Conservation (phyloP, 2,888 invertebrate genomes). For the Zelleria hepariella region DNA sequence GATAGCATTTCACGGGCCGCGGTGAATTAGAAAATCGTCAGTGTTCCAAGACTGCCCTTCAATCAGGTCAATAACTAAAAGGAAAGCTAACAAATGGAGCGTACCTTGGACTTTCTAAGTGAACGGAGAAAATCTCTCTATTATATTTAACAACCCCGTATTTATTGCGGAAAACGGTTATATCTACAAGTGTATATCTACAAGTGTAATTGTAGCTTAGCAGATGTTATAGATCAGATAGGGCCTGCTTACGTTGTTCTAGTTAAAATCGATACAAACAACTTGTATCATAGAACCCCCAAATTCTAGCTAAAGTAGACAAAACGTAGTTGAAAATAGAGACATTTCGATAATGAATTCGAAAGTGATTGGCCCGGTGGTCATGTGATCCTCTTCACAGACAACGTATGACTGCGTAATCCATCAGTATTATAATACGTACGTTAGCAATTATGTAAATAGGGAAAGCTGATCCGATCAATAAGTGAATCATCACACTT, state of each 20-base stretch:
- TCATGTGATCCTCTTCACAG: background rate
- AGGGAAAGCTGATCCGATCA: background rate
- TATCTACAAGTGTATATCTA: background rate
- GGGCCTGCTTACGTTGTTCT: too few relatives aligned
- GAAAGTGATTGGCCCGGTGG: background rate
- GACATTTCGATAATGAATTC: background rate
- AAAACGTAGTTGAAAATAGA: background rate
- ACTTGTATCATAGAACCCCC: too few relatives aligned
- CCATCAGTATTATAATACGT: background rate
- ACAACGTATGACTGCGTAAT: background rate
- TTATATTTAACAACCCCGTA: background rate
- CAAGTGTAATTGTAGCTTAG: too few relatives aligned
- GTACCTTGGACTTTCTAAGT: slow-evolving; percentile 15
- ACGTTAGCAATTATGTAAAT: background rate
- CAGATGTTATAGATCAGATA: too few relatives aligned
- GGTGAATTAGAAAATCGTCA: background rate
- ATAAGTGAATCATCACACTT: background rate
- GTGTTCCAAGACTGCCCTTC: slow-evolving; percentile 1
- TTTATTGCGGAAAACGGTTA: background rate
- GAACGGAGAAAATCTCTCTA: background rate
- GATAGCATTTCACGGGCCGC: background rate
- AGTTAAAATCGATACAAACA: too few relatives aligned
- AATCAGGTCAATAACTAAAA: slow-evolving; percentile 8
- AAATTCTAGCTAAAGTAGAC: background rate
- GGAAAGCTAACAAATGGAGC: slow-evolving; percentile 20